A percentile compares a stretch with the other conserved stretches of the same genome.
Evolutionary conservation across 2,113 vertebrate genomes (phyloP).

Genomic region (Ammodytes dubius): DNA sequence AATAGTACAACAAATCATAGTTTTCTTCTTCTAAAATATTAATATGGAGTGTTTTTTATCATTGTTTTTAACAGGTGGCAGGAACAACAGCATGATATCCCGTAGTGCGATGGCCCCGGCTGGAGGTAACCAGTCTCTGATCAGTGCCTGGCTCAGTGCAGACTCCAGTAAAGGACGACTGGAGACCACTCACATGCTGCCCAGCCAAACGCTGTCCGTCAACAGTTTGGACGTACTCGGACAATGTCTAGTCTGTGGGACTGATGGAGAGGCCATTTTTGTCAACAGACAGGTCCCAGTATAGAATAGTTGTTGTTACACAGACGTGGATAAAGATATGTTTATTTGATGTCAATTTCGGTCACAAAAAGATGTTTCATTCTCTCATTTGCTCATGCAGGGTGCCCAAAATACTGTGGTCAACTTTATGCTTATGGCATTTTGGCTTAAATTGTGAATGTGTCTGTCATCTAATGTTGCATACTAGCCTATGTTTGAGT

Average conservation of each 20-base stretch:
- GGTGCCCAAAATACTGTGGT: background rate
- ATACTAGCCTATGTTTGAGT: background rate
- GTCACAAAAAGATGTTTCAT: background rate
- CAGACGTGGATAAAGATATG: slow-evolving; percentile 1
- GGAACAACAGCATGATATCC: slow-evolving; percentile 88
- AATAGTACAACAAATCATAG: too few relatives aligned
- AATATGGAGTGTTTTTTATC: background rate
- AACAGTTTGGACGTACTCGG: slow-evolving; percentile 95
- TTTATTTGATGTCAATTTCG: slow-evolving; percentile 18
- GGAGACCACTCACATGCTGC: slow-evolving; percentile 95
- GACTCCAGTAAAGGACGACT: slow-evolving; percentile 93
- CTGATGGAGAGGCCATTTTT: slow-evolving; percentile 95
- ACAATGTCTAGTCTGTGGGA: slow-evolving; percentile 95
- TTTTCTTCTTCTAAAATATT: background rate
- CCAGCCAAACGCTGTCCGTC: slow-evolving; percentile 92
- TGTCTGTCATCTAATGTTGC: background rate
- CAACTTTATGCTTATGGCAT: background rate
- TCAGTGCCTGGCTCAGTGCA: slow-evolving; percentile 91
- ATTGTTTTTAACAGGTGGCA: slow-evolving; percentile 85
- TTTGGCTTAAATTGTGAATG: slow-evolving; percentile 1
- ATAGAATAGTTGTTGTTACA: slow-evolving; percentile 28
- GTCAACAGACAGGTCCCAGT: slow-evolving; percentile 90
- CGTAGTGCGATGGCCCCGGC: slow-evolving; percentile 85
- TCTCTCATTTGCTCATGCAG: background rate
- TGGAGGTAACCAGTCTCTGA: slow-evolving; percentile 87